Base-by-base conservation (phyloP, 2,797 vertebrate genomes). In the Glyptemys insculpta region DNA sequence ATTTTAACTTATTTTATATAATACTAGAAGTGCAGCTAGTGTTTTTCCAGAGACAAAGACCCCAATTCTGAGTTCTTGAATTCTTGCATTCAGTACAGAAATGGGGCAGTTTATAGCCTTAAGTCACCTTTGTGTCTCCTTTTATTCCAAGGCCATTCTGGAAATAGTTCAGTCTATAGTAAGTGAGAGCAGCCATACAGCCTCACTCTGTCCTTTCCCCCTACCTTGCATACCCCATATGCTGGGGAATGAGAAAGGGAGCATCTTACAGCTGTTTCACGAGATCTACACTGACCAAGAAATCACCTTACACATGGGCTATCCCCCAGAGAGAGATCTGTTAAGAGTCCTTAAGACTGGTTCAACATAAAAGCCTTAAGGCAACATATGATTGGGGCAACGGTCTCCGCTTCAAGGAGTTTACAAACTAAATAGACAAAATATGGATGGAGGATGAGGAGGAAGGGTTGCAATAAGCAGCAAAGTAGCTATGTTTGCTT, bases 231-330 rank as follows among this genome's bases (percentile, higher is more conserved):
- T 78, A 90, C 14, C 25, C 78, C 93, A 25, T 54, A 78, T 91
- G 31, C 57, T 57, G 23, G 68, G 29, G 91, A 53, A 93, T 56
- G 34, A 82, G 72, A 72, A 12, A 92, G 86, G 19, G 88, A 34
- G 74, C 29, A 34, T 87, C n/a, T 59, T 79, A 83, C 37, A 82
- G 54, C 52, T 93, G 25, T 49, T 65, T 74, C 0, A 52, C 49
- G 92, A 94, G 44, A 88, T 74, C 86, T 91, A 50, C 29, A 65
- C 65, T 87, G 2, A 19, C 82, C 80, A 95, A 81, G 88, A 96
- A 95, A 96, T 80, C 88, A 50, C 88, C 74, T 78, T 84, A 54
- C 78, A 27, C 1, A 0, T 16, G 29, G 10, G 41, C 12, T 37
- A 86, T 72, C 89, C 11, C 62, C 79, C 84, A 87, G 12, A 21